Evolutionary conservation across 2,888 invertebrate genomes (phyloP).

Genomic region (Hecatera dysodea): DNA sequence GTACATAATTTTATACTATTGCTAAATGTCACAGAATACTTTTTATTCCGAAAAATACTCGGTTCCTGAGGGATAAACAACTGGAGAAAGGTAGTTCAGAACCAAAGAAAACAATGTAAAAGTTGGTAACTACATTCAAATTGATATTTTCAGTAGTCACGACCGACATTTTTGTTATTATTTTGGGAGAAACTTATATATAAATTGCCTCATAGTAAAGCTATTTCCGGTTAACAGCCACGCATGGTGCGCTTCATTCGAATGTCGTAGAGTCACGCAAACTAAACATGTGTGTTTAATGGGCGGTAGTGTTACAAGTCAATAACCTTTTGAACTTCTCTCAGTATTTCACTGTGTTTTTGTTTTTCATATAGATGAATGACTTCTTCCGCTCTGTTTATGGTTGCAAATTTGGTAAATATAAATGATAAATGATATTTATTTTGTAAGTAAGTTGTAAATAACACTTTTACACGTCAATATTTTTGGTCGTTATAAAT

Average conservation of each 20-base stretch:
- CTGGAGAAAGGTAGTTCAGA: not conserved
- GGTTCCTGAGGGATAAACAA: not conserved
- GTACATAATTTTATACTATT: too few relatives aligned
- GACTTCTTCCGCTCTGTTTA: too few relatives aligned
- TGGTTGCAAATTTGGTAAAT: too few relatives aligned
- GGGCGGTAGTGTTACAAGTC: conserved; percentile 14
- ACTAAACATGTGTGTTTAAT: conserved; percentile 8
- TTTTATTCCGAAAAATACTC: too few relatives aligned
- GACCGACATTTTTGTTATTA: not conserved
- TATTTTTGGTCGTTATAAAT: too few relatives aligned
- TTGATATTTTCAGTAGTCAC: not conserved
- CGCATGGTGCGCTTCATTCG: conserved; percentile 4
- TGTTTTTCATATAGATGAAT: too few relatives aligned
- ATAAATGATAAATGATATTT: too few relatives aligned
- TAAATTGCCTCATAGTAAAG: conserved; percentile 19
- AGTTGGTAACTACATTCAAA: not conserved
- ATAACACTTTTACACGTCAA: too few relatives aligned
- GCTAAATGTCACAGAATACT: too few relatives aligned
- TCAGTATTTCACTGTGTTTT: not conserved
- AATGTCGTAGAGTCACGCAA: conserved; percentile 44
- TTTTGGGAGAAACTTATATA: conserved; percentile 5
- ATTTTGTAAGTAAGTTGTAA: too few relatives aligned
- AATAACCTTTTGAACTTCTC: conserved; percentile 35
- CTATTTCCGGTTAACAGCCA: conserved; percentile 20
- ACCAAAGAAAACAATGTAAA: not conserved